A percentile compares a stretch with the other conserved stretches of the same genome.
phyloP scores from a whole-genome alignment of 2,797 vertebrate species.

The Dromococcyx pavoninus region DNA sequence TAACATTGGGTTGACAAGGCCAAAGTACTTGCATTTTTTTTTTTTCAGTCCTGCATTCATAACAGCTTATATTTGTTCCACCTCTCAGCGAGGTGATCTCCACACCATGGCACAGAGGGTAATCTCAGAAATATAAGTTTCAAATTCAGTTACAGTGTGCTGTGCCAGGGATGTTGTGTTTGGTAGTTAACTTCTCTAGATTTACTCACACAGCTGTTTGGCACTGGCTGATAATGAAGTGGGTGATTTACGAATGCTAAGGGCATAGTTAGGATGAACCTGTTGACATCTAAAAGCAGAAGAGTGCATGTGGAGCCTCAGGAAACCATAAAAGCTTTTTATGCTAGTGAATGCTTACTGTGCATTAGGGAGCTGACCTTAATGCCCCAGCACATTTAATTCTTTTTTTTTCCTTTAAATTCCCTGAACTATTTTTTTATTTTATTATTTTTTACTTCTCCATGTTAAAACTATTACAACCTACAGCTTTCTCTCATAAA shows the following conservation, averaged over 20 bases:
- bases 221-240: neutral
- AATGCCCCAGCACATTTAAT: neutral
- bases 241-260: neutral
- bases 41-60: neutral
- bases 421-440: neutral
- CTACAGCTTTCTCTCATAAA: neutral
- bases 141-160: neutral
- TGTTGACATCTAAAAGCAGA: conserved; percentile 40
- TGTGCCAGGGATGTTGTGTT: neutral
- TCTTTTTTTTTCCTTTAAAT: neutral
- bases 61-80: neutral
- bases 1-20: neutral
- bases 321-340: conserved; percentile 18
- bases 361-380: conserved; percentile 33
- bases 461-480: neutral
- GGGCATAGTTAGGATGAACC: neutral
- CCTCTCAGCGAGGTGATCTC: neutral
- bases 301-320: neutral
- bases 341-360: neutral
- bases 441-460: neutral
- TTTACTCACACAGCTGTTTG: neutral
- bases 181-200: neutral
- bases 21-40: rapidly evolving
- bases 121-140: neutral
- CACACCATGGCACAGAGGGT: rapidly evolving